phyloP scores from a whole-genome alignment of 2,113 vertebrate genomes.

The Otis tarda region DNA sequence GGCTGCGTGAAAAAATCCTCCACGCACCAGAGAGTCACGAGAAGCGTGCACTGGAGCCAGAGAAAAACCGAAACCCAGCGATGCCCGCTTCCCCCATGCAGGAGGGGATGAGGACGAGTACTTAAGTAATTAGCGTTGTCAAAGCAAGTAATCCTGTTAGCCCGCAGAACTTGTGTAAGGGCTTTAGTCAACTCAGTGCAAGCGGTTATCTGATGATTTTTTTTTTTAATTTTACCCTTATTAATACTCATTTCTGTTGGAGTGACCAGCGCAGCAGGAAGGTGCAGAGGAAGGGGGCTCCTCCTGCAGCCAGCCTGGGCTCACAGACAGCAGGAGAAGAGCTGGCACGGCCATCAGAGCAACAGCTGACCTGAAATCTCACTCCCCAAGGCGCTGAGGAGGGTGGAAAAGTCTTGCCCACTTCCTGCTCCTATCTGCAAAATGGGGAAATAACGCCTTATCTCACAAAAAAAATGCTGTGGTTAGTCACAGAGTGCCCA shows the following conservation, averaged over 20 bases:
- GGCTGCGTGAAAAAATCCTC: background rate
- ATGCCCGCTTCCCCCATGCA: background rate
- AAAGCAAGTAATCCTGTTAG: constrained; percentile 21
- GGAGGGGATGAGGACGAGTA: background rate
- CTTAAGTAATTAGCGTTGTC: background rate
- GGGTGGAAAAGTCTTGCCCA: background rate
- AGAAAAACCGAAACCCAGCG: background rate
- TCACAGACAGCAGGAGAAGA: fast-evolving
- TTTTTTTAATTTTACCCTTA: background rate
- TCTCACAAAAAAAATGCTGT: fast-evolving
- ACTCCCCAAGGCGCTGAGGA: background rate
- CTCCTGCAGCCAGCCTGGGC: background rate
- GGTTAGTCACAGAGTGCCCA: fast-evolving
- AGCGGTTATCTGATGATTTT: background rate
- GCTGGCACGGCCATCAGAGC: background rate
- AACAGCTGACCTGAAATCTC: background rate
- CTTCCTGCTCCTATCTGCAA: background rate
- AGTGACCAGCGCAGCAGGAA: background rate
- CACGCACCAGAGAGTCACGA: fast-evolving
- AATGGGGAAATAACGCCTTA: background rate
- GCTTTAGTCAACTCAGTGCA: background rate
- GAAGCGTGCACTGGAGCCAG: background rate
- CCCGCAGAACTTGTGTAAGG: background rate
- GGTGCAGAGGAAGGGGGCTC: background rate
- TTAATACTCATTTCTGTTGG: fast-evolving